Base-by-base conservation (phyloP, 2,888 invertebrate species). In the Gerris lacustris region DNA sequence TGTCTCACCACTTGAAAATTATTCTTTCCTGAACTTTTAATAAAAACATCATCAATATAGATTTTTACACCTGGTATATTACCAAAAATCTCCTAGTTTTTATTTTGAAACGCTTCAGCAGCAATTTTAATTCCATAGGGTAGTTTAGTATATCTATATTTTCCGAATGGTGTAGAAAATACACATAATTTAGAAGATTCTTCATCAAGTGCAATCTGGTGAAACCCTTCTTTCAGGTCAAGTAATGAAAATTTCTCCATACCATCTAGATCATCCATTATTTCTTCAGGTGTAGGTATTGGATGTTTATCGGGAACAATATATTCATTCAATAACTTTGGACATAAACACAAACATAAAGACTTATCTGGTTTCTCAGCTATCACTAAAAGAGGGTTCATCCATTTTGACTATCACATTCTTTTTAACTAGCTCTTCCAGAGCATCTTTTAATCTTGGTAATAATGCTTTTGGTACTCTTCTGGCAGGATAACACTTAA, bases 291-390 rank as follows among this genome's bases (percentile, higher is more conserved):
- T 6, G 73, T 76, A 5, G 77, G 76, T 15, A 78, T 74, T 62
- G 73, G 74, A 74, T 72, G 76, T 71, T 77, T 72, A 45, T 76
- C 74, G 66, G 76, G 66, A 69, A 74, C 71, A 9, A 79, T 76
- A 31, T 68, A 72, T 45, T 71, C 69, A 72, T 79, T 79, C 69
- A 78, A 71, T 70, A 78, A 66, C 64, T 72, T 74, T 7, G 78
- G 77, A 73, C 78, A 78, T n/a, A 79, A n/a, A 72, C 78, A 78
- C 31, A 79, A 71, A 47, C 77, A 69, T 68, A 73, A n/a, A n/a
- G n/a, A n/a, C n/a, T n/a, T n/a, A n/a, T n/a, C n/a, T n/a, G n/a
- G n/a, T n/a, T n/a, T n/a, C n/a, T n/a, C n/a, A n/a, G n/a, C n/a
- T n/a, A n/a, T n/a, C n/a, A n/a, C n/a, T n/a, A n/a, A n/a, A n/a